Evolutionary conservation across 2,888 invertebrate genomes (phyloP), one percentile per base, ranked within the genome.

Genomic region (Callyntrura sp.): DNA sequence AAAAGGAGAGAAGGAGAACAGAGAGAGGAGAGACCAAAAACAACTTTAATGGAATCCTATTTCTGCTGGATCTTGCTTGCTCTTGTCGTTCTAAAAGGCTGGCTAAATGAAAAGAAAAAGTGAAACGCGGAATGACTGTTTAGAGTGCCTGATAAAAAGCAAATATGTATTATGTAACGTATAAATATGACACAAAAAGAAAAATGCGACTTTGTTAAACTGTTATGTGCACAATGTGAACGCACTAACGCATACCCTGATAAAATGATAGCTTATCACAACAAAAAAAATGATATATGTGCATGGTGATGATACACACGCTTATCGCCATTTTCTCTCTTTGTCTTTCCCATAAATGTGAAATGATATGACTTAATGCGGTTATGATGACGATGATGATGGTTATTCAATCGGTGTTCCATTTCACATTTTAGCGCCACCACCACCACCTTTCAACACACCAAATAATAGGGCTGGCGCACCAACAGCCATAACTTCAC

Each of bases 271-370:
- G 12, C 25, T 51, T 51, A 4, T 51, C 12, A 5, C 12, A 28
- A 5, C 23, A 23, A 48, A 35, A 81, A 1, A 17, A 79, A 62
- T 81, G 78, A 78, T 78, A 82, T 62, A 65, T 82, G 65, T 62
- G 55, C 62, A 60, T 82, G 82, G 57, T n/a, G n/a, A n/a, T 82
- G 82, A 82, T 82, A 82, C 65, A n/a, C n/a, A 62, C 28, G 65
- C 45, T 62, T 62, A 82, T 62, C 82, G 43, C 65, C 43, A 8
- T 60, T 62, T 45, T 62, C 62, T 60, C 14, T 14, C 57, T 57
- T 79, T 79, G 55, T 57, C 57, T 55, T 79, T 55, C 17, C 57
- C 28, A 55, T 43, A 57, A 57, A 79, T 57, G 79, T 79, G 79
- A 73, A 73, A 73, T 73, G 73, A 73, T 73, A 82, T 45, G n/a